Evolutionary conservation across 2,113 vertebrate genomes (phyloP).

Genomic region (Sylvilagus bachmani): DNA sequence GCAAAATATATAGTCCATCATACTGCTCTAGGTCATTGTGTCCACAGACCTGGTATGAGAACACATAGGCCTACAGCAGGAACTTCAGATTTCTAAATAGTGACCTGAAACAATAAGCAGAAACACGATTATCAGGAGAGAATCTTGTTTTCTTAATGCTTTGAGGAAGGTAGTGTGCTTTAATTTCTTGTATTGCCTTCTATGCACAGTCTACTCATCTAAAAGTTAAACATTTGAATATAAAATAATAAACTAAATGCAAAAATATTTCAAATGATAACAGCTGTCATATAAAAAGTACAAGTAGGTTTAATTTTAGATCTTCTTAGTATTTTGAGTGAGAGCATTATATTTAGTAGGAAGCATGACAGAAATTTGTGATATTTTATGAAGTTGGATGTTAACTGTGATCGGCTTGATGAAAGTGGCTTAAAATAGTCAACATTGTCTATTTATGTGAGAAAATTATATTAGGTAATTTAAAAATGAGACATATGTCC

Average conservation of each 20-base stretch:
- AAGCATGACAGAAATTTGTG: constrained; percentile 24
- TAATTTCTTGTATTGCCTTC: not conserved
- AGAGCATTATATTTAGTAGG: constrained; percentile 33
- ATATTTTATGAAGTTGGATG: constrained; percentile 7
- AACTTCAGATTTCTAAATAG: not conserved
- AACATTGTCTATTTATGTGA: constrained; percentile 33
- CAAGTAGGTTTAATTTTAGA: constrained; percentile 7
- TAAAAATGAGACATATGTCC: not conserved
- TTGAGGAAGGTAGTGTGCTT: not conserved
- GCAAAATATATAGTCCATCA: not conserved
- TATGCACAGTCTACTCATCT: not conserved
- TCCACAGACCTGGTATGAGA: not conserved
- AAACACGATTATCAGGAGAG: not conserved
- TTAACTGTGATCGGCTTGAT: constrained; percentile 54
- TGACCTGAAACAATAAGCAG: not conserved
- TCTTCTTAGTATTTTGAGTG: constrained; percentile 12
- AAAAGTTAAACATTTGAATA: not conserved
- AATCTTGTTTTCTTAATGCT: not conserved
- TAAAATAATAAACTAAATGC: not conserved
- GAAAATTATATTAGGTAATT: not conserved
- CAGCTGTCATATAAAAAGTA: constrained; percentile 39
- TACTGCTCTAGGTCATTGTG: not conserved
- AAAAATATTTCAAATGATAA: constrained; percentile 46
- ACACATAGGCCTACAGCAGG: not conserved
- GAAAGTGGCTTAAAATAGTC: constrained; percentile 7